Evolutionary conservation across 2,797 vertebrate species (phyloP), one percentile per base, ranked within the genome.

Genomic region (Lophius americanus): DNA sequence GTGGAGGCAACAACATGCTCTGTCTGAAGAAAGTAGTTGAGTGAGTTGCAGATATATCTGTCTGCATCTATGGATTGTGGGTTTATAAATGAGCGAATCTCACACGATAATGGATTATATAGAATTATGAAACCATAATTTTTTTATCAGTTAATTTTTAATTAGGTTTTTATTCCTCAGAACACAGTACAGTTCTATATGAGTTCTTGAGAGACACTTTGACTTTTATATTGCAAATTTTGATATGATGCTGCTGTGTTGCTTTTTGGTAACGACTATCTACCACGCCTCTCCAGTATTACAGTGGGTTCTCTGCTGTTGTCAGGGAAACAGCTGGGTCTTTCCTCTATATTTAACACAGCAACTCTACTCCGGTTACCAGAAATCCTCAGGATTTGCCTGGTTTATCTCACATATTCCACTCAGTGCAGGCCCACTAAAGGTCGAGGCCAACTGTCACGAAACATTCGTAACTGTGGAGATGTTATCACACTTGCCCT

Each of bases 301-400:
- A 56, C 14, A 52, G 68, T 55, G 46, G 52, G 51, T 64, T 48
- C 65, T 53, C 37, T 64, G 66, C 81, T 89, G 86, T 89, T 86
- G 90, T 89, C 80, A 84, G 87, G 87, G 81, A 85, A 82, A 84
- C 0, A 49, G 63, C 60, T 4, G 56, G 69, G 65, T 58, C 73
- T 75, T 72, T 53, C 59, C 77, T 81, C 90, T 91, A 91, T 87
- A 89, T 90, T 86, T 88, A 90, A 78, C 83, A 68, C 67, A 48
- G 56, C 64, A 73, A 52, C 60, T 83, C 56, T 73, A 65, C 81
- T 86, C 83, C 60, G 74, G 78, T 88, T 89, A 90, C 79, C 71
- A 73, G 70, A 79, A 74, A 76, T 70, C 58, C 49, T 51, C 13
- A 10, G 41, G 64, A 79, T 80, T 48, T 51, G 74, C 33, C 63